Percentiles rank a stretch among this genome's conserved stretches.
Conservation (phyloP, 2,113 vertebrate species). For the Pluvianellus socialis region DNA sequence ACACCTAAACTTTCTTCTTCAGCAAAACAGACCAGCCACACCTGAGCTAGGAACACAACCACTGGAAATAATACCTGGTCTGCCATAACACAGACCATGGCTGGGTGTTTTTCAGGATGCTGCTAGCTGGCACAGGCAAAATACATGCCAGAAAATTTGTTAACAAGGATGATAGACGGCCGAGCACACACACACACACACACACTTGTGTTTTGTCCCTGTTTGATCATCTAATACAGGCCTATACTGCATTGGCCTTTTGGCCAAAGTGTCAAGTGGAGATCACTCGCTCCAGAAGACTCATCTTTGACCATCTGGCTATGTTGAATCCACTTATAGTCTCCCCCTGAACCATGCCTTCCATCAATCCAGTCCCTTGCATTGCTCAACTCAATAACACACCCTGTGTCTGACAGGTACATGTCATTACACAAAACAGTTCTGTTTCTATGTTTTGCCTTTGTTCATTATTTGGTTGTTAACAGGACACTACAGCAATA, state of each 20-base stretch:
- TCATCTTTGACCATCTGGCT: not conserved
- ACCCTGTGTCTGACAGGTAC: not conserved
- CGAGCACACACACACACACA: not conserved
- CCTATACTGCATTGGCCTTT: not conserved
- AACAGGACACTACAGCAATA: not conserved
- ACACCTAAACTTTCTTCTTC: not conserved
- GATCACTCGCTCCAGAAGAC: not conserved
- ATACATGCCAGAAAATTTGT: not conserved
- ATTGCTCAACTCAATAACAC: not conserved
- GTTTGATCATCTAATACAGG: not conserved
- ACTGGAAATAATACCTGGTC: not conserved
- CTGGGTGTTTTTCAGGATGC: not conserved
- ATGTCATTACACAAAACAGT: not conserved
- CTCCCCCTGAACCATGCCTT: not conserved
- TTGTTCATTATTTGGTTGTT: not conserved
- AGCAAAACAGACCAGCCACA: not conserved
- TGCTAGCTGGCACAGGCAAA: not conserved
- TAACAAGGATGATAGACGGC: not conserved
- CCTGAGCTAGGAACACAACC: not conserved
- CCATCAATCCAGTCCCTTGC: not conserved
- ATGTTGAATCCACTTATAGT: not conserved
- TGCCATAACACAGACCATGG: not conserved
- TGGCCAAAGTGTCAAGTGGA: not conserved
- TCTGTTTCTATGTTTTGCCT: not conserved
- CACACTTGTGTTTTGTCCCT: not conserved